Percentiles rank a stretch among this genome's conserved stretches.
Conservation (phyloP, 2,888 invertebrate species). For the Ypsolopha scabrella region DNA sequence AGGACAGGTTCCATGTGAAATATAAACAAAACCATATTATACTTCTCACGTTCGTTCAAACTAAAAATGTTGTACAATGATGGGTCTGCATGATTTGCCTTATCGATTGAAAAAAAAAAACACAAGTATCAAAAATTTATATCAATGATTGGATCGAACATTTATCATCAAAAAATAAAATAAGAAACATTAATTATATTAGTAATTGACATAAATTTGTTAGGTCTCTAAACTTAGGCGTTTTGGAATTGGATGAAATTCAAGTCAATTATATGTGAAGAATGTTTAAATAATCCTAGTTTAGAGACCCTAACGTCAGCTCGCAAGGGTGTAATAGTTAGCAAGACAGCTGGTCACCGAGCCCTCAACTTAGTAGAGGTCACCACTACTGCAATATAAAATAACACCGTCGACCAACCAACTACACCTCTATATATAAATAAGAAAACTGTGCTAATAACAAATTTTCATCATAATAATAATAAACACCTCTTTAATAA, state of each 20-base stretch:
- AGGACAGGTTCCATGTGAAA: conserved; percentile 11
- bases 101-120: conserved; percentile 18
- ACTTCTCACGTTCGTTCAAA: conserved; percentile 43
- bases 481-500: conserved; percentile 46
- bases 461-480: conserved; percentile 31
- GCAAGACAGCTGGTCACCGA: conserved; percentile 11
- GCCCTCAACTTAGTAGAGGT: conserved; percentile 1
- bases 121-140: conserved; percentile 15
- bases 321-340: conserved; percentile 26
- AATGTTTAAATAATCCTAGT: not conserved
- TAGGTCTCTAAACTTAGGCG: not conserved
- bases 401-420: conserved; percentile 26
- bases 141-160: conserved; percentile 5
- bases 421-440: conserved; percentile 21
- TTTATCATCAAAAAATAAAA: not conserved
- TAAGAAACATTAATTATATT: conserved; percentile 25
- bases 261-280: no score
- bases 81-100: conserved; percentile 25
- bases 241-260: no score
- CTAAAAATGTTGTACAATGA: conserved; percentile 17
- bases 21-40: conserved; percentile 60
- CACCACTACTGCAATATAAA: conserved; percentile 7
- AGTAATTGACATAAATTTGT: conserved; percentile 25
- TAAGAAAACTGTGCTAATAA: conserved; percentile 31
- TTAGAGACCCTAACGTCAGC: not conserved